Percentiles rank a stretch among this genome's conserved stretches.
These are phyloP conservation scores for Gymnarchus niloticus DNA, from an alignment of 2,113 vertebrate species.

Conservation along the genomic window DNA sequence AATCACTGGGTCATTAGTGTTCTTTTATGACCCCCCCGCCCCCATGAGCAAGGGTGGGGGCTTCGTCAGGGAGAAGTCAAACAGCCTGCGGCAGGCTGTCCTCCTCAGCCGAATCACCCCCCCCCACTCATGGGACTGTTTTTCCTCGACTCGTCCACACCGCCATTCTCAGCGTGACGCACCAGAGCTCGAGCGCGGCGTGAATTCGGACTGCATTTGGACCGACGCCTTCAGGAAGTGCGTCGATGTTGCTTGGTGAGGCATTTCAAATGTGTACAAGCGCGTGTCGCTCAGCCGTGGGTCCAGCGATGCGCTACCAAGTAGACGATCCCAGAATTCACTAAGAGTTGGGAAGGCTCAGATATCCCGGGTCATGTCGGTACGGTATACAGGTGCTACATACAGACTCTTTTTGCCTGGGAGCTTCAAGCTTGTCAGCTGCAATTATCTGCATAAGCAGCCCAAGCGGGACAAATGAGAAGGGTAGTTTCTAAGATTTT, in stretches of 20 bases:
- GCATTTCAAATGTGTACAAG: background rate
- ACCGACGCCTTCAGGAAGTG: background rate
- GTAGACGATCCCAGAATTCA: background rate
- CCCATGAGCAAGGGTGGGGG: background rate
- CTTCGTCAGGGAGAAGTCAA: conserved; percentile 22
- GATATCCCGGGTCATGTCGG: background rate
- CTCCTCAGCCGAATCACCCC: background rate
- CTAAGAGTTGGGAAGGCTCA: background rate
- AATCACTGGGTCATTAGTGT: conserved; percentile 64
- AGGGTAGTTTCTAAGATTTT: background rate
- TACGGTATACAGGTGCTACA: background rate
- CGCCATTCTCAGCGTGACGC: background rate
- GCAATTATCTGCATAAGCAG: background rate
- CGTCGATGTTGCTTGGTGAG: background rate
- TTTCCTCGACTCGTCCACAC: background rate
- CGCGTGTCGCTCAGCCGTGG: background rate
- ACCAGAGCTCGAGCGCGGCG: background rate
- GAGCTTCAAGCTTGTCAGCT: background rate
- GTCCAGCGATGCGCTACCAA: background rate
- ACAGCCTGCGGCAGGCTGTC: conserved; percentile 10
- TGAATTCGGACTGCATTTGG: background rate
- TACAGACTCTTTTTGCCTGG: background rate
- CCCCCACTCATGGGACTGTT: background rate
- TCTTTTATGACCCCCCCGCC: conserved; percentile 51
- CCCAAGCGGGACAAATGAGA: no score